Evolutionary conservation across 2,797 vertebrate genomes (phyloP).

Genomic region (Amazonetta brasiliensis): DNA sequence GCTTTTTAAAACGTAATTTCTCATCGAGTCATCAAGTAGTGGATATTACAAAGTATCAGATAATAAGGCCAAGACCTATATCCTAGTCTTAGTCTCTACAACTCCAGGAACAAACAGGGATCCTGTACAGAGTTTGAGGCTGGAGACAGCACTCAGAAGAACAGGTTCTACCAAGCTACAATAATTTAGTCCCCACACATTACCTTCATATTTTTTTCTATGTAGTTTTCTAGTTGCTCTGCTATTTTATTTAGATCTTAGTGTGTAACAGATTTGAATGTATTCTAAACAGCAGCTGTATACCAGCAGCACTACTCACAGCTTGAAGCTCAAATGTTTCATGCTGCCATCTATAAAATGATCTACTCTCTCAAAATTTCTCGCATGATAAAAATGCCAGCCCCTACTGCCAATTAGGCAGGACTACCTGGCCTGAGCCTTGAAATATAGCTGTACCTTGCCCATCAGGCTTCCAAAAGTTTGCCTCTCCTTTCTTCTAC

Average conservation of each 20-base stretch:
- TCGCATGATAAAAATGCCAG: neutral
- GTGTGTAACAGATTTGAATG: neutral
- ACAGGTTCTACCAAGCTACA: neutral
- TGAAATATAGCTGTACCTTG: neutral
- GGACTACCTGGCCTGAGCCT: neutral
- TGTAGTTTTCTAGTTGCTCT: neutral
- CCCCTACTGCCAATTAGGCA: neutral
- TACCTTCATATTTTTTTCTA: neutral
- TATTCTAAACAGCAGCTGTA: neutral
- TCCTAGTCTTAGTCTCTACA: neutral
- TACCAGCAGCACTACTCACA: neutral
- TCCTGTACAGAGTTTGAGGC: neutral
- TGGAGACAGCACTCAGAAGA: neutral
- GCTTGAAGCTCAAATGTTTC: neutral
- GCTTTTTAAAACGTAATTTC: slow-evolving; percentile 66
- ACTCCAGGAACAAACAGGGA: neutral
- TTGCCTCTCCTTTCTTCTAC: neutral
- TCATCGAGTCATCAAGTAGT: slow-evolving; percentile 38
- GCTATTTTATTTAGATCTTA: slow-evolving; percentile 3
- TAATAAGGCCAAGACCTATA: slow-evolving; percentile 54
- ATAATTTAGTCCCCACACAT: neutral
- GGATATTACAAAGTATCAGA: slow-evolving; percentile 27
- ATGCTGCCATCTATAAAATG: neutral
- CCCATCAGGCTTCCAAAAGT: neutral
- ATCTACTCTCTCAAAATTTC: neutral